These are phyloP conservation scores for Eucidaris tribuloides DNA, from an alignment of 35 echinoderm and acorn worm genomes.

Conservation along the genomic window DNA sequence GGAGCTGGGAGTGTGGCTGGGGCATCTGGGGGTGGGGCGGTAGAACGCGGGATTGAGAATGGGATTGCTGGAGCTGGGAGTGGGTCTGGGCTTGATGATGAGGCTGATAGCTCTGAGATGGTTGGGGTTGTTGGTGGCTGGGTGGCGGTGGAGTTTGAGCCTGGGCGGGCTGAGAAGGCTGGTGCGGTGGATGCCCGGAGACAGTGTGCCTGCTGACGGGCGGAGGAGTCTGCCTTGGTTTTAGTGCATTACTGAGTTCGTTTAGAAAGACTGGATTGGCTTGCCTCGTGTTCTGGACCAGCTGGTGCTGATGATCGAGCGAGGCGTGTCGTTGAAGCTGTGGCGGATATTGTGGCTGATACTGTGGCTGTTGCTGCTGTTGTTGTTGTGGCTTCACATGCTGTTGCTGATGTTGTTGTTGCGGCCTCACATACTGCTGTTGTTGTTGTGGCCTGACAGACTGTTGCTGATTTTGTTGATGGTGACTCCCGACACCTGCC, in stretches of 20 bases:
- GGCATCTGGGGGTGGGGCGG: not conserved
- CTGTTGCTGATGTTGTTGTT: slow-evolving; percentile 11
- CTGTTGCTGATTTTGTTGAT: not conserved
- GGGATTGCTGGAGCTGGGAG: slow-evolving; percentile 15
- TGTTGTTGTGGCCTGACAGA: too few relatives aligned
- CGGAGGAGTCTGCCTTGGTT: not conserved
- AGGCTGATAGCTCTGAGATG: not conserved
- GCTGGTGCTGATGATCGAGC: too few relatives aligned
- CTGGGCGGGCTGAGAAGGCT: not conserved
- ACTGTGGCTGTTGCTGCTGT: too few relatives aligned
- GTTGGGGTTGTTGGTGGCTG: slow-evolving; percentile 12
- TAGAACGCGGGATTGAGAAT: not conserved
- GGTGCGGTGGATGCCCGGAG: slow-evolving; percentile 19
- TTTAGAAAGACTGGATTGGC: slow-evolving; percentile 33
- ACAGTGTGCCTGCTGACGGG: slow-evolving; percentile 1
- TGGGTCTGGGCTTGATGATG: not conserved
- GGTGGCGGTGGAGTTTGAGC: not conserved
- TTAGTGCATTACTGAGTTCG: slow-evolving; percentile 24
- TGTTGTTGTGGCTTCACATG: not conserved
- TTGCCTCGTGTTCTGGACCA: slow-evolving; percentile 22
- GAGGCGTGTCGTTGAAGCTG: too few relatives aligned
- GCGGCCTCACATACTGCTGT: not conserved
- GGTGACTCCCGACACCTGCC: not conserved
- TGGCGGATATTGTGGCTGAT: too few relatives aligned
- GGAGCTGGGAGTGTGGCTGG: slow-evolving; percentile 5